phyloP scores from a whole-genome alignment of 2,888 invertebrate genomes.

The Drosophila acutilabella region DNA sequence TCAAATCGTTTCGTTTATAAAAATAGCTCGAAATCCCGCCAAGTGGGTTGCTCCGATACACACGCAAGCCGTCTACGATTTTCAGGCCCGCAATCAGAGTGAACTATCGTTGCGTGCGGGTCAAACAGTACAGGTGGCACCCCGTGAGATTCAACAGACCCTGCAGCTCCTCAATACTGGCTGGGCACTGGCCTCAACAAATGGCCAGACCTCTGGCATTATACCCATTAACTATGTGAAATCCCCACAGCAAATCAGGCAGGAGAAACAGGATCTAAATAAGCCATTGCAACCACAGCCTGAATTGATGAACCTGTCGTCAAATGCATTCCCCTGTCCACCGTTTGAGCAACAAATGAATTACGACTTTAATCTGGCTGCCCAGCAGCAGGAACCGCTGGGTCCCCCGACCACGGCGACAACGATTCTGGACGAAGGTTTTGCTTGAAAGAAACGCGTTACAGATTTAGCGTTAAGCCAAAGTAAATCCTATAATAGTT shows the following conservation, averaged over 20 bases:
- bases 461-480: constrained; percentile 34
- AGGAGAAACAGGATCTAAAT: constrained; percentile 56
- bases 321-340: constrained; percentile 71
- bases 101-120: constrained; percentile 92
- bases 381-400: constrained; percentile 67
- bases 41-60: constrained; percentile 90
- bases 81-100: constrained; percentile 89
- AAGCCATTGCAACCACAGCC: constrained; percentile 54
- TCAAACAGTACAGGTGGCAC: constrained; percentile 92
- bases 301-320: constrained; percentile 73
- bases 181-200: constrained; percentile 88
- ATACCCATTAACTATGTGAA: constrained; percentile 88
- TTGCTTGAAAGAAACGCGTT: constrained; percentile 36
- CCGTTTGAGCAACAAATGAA: constrained; percentile 71
- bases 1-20: constrained; percentile 9
- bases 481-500: constrained; percentile 29
- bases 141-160: constrained; percentile 91
- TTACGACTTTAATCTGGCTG: constrained; percentile 57
- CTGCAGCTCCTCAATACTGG: constrained; percentile 88
- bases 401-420: constrained; percentile 67
- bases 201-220: constrained; percentile 87
- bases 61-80: constrained; percentile 91
- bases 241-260: constrained; percentile 79
- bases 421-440: constrained; percentile 53
- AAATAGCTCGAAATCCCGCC: constrained; percentile 88